Conservation (phyloP, 2,113 vertebrate species). For the Cnemophilus loriae region DNA sequence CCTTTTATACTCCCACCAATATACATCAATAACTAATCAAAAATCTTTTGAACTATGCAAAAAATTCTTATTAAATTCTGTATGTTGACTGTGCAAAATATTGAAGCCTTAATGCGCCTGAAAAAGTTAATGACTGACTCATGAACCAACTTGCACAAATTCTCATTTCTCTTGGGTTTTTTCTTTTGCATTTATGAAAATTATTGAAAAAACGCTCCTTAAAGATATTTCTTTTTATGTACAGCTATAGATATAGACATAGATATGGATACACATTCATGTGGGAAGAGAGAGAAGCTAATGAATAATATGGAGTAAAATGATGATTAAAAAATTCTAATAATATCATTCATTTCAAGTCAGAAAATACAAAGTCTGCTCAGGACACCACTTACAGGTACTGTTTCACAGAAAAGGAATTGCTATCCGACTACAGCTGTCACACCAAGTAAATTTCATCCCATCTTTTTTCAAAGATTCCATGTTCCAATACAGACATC, state of each 20-base stretch:
- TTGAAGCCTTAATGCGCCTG: not conserved
- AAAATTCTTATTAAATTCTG: not conserved
- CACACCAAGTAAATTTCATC: not conserved
- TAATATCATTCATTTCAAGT: not conserved
- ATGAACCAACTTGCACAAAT: not conserved
- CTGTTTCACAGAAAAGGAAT: not conserved
- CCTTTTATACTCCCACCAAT: not conserved
- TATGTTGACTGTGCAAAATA: not conserved
- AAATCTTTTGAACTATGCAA: not conserved
- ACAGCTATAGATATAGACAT: not conserved
- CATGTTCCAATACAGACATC: not conserved
- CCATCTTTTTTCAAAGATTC: not conserved
- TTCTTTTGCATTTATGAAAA: too few relatives aligned
- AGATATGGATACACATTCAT: not conserved
- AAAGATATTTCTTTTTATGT: not conserved
- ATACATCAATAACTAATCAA: not conserved
- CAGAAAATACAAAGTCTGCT: not conserved
- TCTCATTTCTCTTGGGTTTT: not conserved
- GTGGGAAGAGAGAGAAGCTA: not conserved
- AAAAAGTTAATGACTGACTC: not conserved
- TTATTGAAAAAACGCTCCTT: not conserved
- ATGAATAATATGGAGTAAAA: not conserved
- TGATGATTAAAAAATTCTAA: not conserved
- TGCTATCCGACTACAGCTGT: not conserved
- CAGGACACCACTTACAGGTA: not conserved